Base-by-base conservation (phyloP, 2,797 vertebrate species). In the Chaunax sp. region DNA sequence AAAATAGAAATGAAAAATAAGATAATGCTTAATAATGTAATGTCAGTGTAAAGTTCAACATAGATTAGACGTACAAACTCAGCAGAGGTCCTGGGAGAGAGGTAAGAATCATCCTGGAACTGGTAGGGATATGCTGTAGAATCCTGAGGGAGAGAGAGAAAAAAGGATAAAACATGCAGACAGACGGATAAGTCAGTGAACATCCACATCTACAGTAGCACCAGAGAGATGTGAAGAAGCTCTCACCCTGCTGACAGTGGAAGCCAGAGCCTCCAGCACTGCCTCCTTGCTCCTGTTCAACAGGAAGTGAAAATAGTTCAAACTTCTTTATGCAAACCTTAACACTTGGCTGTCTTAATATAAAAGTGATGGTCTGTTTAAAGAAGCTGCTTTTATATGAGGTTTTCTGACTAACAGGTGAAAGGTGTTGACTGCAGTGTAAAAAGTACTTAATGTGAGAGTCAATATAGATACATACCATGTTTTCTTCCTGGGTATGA, bases 21-120 rank as follows among this genome's bases (percentile, higher is more conserved):
- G n/a, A n/a, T n/a, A n/a, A n/a, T n/a, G 15, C 6, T 3, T 1
- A 46, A 6, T 46, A 45, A 35, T 1, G 6, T 26, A 1, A 13
- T 11, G 2, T 44, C 1, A 2, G 11, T 28, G 19, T 47, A n/a
- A 54, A 40, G 22, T 6, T 22, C 11, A 16, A 11, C 33, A 11
- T 37, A n/a, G 18, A 60, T 11, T 20, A 20, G 61, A 95, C 97
- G 80, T 90, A 99, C 97, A 88, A 91, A 92, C 74, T 93, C 95
- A 20, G 35, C 0, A 41, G 82, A 51, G 1, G 91, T 95, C 87
- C 85, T 90, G 35, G 97, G 97, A 12, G 89, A 82, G 59, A 99
- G 95, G 70, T 85, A 99, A 13, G 96, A 88, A 64, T 99, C 98
- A 89, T 99, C 98, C 40, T 96, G 96, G 89, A 97, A 98, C 38